Evolutionary conservation across 2,113 vertebrate species (phyloP).

Genomic region (Microcebus ravelobensis): DNA sequence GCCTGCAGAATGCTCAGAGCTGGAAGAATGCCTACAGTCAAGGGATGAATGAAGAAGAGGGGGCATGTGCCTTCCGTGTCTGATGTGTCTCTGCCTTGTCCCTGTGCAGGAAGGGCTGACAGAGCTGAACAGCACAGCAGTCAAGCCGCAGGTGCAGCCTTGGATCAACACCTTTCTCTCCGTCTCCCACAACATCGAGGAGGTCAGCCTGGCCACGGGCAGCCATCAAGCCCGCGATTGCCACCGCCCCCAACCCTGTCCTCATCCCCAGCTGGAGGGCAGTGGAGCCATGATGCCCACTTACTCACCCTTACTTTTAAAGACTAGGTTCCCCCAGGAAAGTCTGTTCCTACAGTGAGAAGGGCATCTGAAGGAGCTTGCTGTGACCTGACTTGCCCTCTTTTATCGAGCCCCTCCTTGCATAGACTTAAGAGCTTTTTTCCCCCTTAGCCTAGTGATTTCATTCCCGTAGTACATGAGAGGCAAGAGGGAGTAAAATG

Average conservation of each 20-base stretch:
- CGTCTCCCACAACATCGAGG: conserved; percentile 97
- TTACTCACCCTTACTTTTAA: background rate
- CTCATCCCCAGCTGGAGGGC: background rate
- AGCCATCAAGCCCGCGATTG: background rate
- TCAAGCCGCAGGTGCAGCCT: conserved; percentile 98
- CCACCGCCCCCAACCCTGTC: too few species aligned
- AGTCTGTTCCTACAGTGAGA: background rate
- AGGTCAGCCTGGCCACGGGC: conserved; percentile 86
- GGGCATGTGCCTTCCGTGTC: background rate
- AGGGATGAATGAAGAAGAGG: background rate
- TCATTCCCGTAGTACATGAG: background rate
- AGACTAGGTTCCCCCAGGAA: background rate
- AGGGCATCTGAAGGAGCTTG: background rate
- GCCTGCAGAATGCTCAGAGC: background rate
- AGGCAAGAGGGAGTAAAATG: background rate
- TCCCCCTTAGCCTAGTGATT: background rate
- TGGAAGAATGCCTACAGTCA: background rate
- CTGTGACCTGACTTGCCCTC: background rate
- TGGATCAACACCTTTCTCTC: conserved; percentile 98
- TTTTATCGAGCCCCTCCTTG: background rate
- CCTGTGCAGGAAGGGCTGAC: conserved; percentile 92
- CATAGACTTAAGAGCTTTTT: background rate
- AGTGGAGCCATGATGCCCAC: background rate
- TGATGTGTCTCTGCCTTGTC: conserved; percentile 28
- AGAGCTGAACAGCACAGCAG: conserved; percentile 94